Conservation (phyloP, 2,113 vertebrate species). For the Anoura caudifer region DNA sequence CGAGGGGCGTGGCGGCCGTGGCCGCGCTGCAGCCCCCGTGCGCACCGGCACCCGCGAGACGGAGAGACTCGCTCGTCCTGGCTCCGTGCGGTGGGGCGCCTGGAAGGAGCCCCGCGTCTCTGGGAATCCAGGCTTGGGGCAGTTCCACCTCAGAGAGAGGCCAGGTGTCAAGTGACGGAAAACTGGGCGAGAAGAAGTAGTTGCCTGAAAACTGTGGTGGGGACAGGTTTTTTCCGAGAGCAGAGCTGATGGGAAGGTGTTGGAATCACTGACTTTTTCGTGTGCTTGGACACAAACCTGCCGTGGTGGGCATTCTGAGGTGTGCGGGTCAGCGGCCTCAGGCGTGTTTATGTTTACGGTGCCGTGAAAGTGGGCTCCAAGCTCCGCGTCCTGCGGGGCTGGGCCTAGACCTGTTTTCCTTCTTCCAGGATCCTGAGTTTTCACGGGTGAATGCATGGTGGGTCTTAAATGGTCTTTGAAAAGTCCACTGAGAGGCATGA, state of each 20-base stretch:
- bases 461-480: not conserved
- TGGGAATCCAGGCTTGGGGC: fast-evolving
- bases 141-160: not conserved
- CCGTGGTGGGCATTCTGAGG: fast-evolving
- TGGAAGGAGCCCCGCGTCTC: too few species aligned
- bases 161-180: too few species aligned
- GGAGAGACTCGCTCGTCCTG: too few species aligned
- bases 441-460: fast-evolving
- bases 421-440: not conserved
- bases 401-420: too few species aligned
- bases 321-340: fast-evolving
- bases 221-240: not conserved
- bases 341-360: fast-evolving
- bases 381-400: fast-evolving
- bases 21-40: fast-evolving
- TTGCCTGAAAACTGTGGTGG: not conserved
- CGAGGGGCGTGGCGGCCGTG: too few species aligned
- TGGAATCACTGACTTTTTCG: not conserved
- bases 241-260: not conserved
- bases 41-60: too few species aligned
- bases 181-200: too few species aligned
- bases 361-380: not conserved
- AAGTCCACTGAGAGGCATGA: too few species aligned
- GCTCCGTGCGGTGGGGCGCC: fast-evolving
- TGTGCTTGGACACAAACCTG: too few species aligned